Base-by-base conservation (phyloP, 1,140 invertebrate species). In the Mycetomoellerius zeteki region DNA sequence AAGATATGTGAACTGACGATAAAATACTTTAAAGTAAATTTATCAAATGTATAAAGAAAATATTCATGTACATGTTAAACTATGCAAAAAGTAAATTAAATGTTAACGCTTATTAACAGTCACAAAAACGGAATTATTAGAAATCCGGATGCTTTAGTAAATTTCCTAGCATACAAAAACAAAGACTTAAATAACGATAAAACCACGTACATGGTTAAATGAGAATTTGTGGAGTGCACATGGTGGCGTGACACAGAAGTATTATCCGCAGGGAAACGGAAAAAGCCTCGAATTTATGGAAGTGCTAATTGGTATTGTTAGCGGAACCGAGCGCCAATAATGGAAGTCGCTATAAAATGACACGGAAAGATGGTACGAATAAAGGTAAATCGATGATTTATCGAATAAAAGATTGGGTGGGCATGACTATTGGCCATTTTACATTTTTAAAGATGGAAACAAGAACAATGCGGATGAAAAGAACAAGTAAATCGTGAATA, bases 221-320 rank as follows among this genome's bases (percentile, higher is more conserved):
- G 80, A 84, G 69, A 84, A 84, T 84, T 84, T 84, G 80, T 84
- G 43, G 69, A 84, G 80, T 84, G 80, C 69, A 73, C 80, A 84
- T 62, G 54, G 80, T 84, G 69, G 80, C 80, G 69, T 84, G 80
- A 84, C 80, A 84, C 69, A 84, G 69, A 84, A 75, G 80, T 84
- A 84, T 84, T 84, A 84, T 84, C 69, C 54, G 37, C 37, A 72
- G 72, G 69, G 24, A 84, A 82, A 84, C 80, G 80, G 80, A 75
- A 84, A 84, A 84, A 84, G 69, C 54, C 37, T 50, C 56, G 37
- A 84, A 84, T 84, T 84, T 84, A 84, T 84, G 80, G 69, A 84
- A 84, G 80, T 84, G 80, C 37, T 84, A 84, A 84, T 84, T 84
- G 80, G 80, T 84, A 84, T 84, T 84, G 69, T 84, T 84, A 75